Evolutionary conservation across 2,113 vertebrate species (phyloP), one percentile per base, ranked within the genome.

Genomic region (Glaucomys volans): DNA sequence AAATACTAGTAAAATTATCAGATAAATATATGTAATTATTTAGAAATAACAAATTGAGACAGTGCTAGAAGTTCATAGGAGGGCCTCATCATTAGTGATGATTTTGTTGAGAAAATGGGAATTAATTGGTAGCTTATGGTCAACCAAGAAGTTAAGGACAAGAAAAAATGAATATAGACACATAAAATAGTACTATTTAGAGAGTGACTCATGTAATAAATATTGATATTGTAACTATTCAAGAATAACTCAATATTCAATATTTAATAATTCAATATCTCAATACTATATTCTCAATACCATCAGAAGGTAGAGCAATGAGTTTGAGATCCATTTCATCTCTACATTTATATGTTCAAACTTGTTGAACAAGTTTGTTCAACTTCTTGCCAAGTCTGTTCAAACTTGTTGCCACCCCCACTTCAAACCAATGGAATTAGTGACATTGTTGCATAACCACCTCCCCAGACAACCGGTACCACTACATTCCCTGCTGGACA

Each of bases 191-290:
- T 54, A 86, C 37, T 44, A n/a, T 6, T 94, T 47, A 84, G 47
- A 71, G 67, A 44, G 9, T 52, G 50, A 35, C 32, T 86, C 20
- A 20, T 6, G 26, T 87, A 77, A 50, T 75, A 32, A 75, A 75
- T 90, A 84, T 14, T 88, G 62, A 79, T 28, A 83, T 28, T 69
- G n/a, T 26, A 83, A 18, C 8, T 47, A 50, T 52, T 59, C n/a
- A 83, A 28, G 35, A 93, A 42, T 80, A 64, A 76, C 66, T 88
- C 6, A 32, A 10, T 40, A 91, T 72, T 76, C 0, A 66, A 71
- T 77, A 50, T 50, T 64, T 35, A 77, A 47, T 94, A 95, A 90
- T 22, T 95, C 42, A 88, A 17, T 50, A 80, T 88, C 7, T 89
- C 37, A 72, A 28, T 76, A 80, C 90, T 94, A 84, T 75, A 57